A percentile compares a stretch with the other conserved stretches of the same genome.
Conservation (phyloP, 2,888 invertebrate species). For the Platynereis dumerilii region DNA sequence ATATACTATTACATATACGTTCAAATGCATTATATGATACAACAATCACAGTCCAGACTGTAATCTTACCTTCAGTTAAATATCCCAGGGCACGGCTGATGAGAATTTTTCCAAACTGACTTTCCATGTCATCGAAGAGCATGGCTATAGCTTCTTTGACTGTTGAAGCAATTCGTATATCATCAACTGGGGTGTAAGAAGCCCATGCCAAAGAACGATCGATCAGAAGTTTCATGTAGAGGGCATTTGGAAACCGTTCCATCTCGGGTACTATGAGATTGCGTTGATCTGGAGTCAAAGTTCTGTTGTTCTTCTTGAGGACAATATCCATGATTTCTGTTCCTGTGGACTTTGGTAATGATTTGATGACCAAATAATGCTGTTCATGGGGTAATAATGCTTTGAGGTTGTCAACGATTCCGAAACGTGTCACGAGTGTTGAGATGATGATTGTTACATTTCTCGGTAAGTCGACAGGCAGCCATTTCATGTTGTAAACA, state of each 20-base stretch:
- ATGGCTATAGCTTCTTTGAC: slow-evolving; percentile 48
- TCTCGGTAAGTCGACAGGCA: slow-evolving; percentile 47
- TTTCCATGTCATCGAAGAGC: slow-evolving; percentile 51
- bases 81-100: slow-evolving; percentile 44
- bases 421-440: slow-evolving; percentile 46
- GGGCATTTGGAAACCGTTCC: slow-evolving; percentile 43
- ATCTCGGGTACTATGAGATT: slow-evolving; percentile 41
- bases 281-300: slow-evolving; percentile 18
- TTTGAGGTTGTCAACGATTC: slow-evolving; percentile 43
- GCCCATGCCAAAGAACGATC: slow-evolving; percentile 52
- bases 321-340: slow-evolving; percentile 29
- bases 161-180: slow-evolving; percentile 38
- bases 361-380: slow-evolving; percentile 46
- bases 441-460: slow-evolving; percentile 52
- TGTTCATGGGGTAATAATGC: slow-evolving; percentile 34
- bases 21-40: no score
- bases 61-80: slow-evolving; percentile 12
- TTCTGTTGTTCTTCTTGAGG: slow-evolving; percentile 13
- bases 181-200: slow-evolving; percentile 40
- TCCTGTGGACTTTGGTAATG: slow-evolving; percentile 45
- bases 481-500: slow-evolving; percentile 50
- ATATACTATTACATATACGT: no score
- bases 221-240: slow-evolving; percentile 55
- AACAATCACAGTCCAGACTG: no score
- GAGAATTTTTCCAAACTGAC: slow-evolving; percentile 48